These are phyloP conservation scores for Camponotus pennsylvanicus DNA, from an alignment of 1,140 invertebrate genomes.

Conservation along the genomic window DNA sequence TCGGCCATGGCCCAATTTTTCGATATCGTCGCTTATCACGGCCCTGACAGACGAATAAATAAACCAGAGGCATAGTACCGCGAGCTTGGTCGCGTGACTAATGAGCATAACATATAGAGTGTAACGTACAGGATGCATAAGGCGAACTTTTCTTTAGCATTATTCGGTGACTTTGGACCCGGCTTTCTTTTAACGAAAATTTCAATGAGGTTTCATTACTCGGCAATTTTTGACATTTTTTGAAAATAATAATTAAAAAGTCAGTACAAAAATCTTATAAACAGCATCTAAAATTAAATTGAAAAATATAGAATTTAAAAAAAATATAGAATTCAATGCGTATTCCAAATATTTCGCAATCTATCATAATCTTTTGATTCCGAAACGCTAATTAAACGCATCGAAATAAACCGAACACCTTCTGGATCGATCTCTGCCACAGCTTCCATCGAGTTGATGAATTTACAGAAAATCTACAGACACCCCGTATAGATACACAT, in stretches of 20 bases:
- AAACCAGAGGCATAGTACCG: conserved; percentile 15
- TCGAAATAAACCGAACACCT: background rate
- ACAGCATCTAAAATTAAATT: background rate
- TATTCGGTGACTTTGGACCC: background rate
- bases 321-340: background rate
- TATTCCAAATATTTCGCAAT: background rate
- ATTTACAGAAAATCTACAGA: conserved; percentile 8
- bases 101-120: conserved; percentile 17
- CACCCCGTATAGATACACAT: conserved; percentile 50
- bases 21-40: background rate
- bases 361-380: background rate
- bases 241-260: background rate
- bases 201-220: background rate
- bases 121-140: background rate
- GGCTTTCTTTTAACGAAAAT: background rate
- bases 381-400: background rate
- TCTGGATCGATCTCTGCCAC: background rate
- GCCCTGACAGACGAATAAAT: conserved; percentile 20
- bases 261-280: background rate
- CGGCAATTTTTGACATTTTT: background rate
- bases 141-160: background rate
- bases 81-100: conserved; percentile 5
- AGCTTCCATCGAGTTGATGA: background rate
- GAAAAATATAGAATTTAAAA: background rate
- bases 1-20: conserved; percentile 3